A percentile compares a stretch with the other conserved stretches of the same genome.
Conservation (phyloP, 2,888 invertebrate species). For the Hipparchia sbordonii region DNA sequence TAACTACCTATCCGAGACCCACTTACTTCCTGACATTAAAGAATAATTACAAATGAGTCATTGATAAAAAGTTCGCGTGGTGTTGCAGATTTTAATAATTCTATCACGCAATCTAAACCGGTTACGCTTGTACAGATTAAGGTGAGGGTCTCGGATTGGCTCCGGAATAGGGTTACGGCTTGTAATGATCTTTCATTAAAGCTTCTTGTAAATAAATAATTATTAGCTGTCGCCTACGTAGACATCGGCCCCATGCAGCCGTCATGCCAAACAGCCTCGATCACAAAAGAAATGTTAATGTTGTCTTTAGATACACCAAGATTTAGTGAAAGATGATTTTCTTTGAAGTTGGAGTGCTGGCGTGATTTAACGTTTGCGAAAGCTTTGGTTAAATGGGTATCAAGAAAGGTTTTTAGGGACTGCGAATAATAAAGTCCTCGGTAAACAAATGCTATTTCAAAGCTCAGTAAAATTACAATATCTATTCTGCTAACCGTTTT, state of each 20-base stretch:
- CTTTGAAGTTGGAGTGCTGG: too few species aligned
- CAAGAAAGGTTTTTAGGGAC: too few species aligned
- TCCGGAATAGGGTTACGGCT: conserved; percentile 34
- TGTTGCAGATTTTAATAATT: conserved; percentile 51
- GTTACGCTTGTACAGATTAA: conserved; percentile 47
- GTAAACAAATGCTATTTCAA: too few species aligned
- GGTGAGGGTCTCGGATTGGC: conserved; percentile 67
- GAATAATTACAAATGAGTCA: conserved; percentile 32
- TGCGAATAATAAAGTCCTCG: too few species aligned
- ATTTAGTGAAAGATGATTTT: too few species aligned
- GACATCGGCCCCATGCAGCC: background rate
- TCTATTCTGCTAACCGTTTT: too few species aligned
- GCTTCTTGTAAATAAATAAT: conserved; percentile 1
- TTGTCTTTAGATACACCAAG: background rate
- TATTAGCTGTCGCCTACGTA: background rate
- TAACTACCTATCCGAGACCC: conserved; percentile 21
- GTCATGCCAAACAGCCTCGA: background rate
- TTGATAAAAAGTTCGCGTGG: conserved; percentile 37
- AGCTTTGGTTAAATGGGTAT: too few species aligned
- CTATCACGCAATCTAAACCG: conserved; percentile 51
- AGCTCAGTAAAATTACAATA: too few species aligned
- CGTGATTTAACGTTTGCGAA: too few species aligned
- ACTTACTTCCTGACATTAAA: conserved; percentile 25
- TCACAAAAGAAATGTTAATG: background rate
- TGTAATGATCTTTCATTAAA: conserved; percentile 13